Conservation (phyloP, 2,888 invertebrate species). For the Drosophila testacea region DNA sequence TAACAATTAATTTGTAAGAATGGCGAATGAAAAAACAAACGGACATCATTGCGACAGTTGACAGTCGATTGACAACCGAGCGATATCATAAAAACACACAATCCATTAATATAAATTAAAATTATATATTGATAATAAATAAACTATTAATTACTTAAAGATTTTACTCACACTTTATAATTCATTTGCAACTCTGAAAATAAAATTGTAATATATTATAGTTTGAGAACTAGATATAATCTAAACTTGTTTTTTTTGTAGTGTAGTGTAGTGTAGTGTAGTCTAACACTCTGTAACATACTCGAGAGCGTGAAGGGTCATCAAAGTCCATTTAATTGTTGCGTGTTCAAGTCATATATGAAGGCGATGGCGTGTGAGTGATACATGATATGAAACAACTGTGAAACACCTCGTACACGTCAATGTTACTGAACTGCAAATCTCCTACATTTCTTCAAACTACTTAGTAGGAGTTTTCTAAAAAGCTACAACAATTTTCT, state of each 20-base stretch:
- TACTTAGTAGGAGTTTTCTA: background rate
- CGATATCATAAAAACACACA: background rate
- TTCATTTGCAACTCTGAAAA: background rate
- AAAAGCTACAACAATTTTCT: too few relatives aligned
- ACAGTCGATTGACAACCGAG: slow-evolving; percentile 1
- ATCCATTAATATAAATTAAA: background rate
- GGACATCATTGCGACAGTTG: slow-evolving; percentile 6
- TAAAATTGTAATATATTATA: background rate
- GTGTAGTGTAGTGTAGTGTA: slow-evolving; percentile 4
- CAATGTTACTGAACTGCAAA: slow-evolving; percentile 10
- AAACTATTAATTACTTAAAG: background rate
- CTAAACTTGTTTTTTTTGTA: background rate
- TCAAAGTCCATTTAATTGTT: slow-evolving; percentile 37
- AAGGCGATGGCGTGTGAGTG: slow-evolving; percentile 32
- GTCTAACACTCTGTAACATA: slow-evolving; percentile 1
- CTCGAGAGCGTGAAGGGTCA: slow-evolving; percentile 4
- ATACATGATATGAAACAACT: slow-evolving; percentile 24
- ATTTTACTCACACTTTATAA: background rate
- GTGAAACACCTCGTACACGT: slow-evolving; percentile 5
- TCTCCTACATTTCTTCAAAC: background rate
- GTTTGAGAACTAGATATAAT: background rate
- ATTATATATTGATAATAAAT: slow-evolving; percentile 1
- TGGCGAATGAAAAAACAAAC: slow-evolving; percentile 37
- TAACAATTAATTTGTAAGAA: slow-evolving; percentile 66
- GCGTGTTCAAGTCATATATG: slow-evolving; percentile 30